Evolutionary conservation across 2,888 invertebrate genomes (phyloP), one percentile per base, ranked within the genome.

Genomic region (Tetragonisca angustula): DNA sequence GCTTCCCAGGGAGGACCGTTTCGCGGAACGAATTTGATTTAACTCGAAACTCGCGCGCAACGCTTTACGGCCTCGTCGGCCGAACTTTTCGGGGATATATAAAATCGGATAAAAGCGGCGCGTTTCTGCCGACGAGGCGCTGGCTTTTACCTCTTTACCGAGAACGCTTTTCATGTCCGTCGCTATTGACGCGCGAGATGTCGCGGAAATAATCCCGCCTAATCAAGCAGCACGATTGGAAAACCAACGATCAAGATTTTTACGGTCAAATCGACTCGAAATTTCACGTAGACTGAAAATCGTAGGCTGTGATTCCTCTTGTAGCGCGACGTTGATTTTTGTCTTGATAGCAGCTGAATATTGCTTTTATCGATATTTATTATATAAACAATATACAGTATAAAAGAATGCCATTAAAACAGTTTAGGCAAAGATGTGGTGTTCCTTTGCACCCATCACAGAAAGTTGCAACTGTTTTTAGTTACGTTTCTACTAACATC

Each of bases 21-120:
- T 90, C 90, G 86, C 86, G 85, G 91, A 91, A 91, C 90, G 89
- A 90, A 91, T 90, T 91, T 91, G 90, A 90, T 91, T 91, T 90
- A 90, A 87, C 88, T 90, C 85, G 87, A 61, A 24, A 59, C 15
- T 71, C 84, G 83, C 85, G 87, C 67, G 70, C 73, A 85, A 43
- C 84, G 85, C 87, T 89, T 89, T 89, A 89, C 89, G 84, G 84
- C 81, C 83, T 67, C 81, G 82, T 68, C 87, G 82, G 70, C 85
- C 85, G 77, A 89, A 89, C 89, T 89, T 59, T 89, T 89, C 88
- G 88, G 81, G 89, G 85, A 89, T 89, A 43, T 43, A 43, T 43
- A 88, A 89, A 89, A 87, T 82, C 86, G 89, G 82, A 89, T 89
- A 89, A 89, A 88, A 87, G 87, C 73, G 43, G 87, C 77, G 83